Base-by-base conservation (phyloP, 2,797 vertebrate genomes). In the Microhierax caerulescens region DNA sequence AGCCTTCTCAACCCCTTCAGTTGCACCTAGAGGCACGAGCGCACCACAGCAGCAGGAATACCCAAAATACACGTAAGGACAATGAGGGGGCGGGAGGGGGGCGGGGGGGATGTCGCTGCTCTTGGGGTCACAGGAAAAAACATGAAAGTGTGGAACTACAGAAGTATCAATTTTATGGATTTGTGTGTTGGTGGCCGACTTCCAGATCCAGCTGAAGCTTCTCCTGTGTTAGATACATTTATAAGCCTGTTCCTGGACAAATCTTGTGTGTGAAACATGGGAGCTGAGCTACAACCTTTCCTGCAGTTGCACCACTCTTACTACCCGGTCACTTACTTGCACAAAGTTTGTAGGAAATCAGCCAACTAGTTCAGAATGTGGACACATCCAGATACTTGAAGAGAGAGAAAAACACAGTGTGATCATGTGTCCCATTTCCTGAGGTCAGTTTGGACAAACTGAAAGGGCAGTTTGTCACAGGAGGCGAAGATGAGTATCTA, bases 11-110 rank as follows among this genome's bases (percentile, higher is more conserved):
- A 2, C 85, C 70, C 22, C 81, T 95, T 57, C 96, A 78, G 93
- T 96, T 96, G 95, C 96, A 96, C 57, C 93, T 96, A 97, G 93
- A 96, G 96, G 96, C 67, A 77, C 7, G n/a, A 92, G 72, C 0
- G 45, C 48, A 70, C 75, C 86, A 95, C 88, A 97, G 85, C 70
- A 97, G 85, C 37, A 90, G 14, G 41, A 39, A 30, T 7, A 48
- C 57, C 51, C 12, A n/a, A 82, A 65, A 47, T 5, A 36, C 51
- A n/a, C 60, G 14, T 27, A 32, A 57, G 64, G 63, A 75, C 70
- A 30, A 28, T 9, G 81, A 78, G 7, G 24, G 36, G 24, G 10
- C 3, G 3, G 12, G 9, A 13, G 19, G 3, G n/a, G n/a, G n/a
- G 3, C 10, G 9, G 12, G 12, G 15, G 19, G 73, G 41, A 45